phyloP scores from a whole-genome alignment of 2,888 invertebrate species.

The Leucoma salicis region DNA sequence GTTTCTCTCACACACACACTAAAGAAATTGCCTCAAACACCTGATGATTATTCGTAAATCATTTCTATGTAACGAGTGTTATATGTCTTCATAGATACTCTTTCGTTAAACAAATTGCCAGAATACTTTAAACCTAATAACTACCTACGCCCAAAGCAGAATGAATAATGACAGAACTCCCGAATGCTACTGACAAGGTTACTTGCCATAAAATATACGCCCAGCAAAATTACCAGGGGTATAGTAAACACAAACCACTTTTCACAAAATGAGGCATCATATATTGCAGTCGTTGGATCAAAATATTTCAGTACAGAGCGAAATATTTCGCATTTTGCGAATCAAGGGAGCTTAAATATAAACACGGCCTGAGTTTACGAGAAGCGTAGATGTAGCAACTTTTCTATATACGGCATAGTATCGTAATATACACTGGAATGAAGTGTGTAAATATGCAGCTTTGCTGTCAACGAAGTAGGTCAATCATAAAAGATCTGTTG shows the following conservation, averaged over 20 bases:
- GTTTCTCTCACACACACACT: too few species aligned
- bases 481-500: too few species aligned
- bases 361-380: slow-evolving; percentile 32
- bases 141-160: background rate
- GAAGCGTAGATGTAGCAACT: background rate
- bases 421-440: too few species aligned
- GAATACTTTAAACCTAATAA: background rate
- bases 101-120: background rate
- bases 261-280: background rate
- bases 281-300: slow-evolving; percentile 8
- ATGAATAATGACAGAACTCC: background rate
- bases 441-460: too few species aligned
- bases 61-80: too few species aligned
- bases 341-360: slow-evolving; percentile 27
- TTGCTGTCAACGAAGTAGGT: too few species aligned
- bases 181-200: background rate
- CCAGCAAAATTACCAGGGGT: background rate
- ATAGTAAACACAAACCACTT: background rate
- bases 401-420: background rate
- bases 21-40: too few species aligned
- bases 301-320: slow-evolving; percentile 2
- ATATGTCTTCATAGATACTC: too few species aligned
- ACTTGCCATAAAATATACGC: background rate
- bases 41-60: too few species aligned
- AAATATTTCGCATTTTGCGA: slow-evolving; percentile 20